Percentiles rank a stretch among this genome's conserved stretches.
Conservation (phyloP, 2,113 vertebrate species). For the Malurus elegans region DNA sequence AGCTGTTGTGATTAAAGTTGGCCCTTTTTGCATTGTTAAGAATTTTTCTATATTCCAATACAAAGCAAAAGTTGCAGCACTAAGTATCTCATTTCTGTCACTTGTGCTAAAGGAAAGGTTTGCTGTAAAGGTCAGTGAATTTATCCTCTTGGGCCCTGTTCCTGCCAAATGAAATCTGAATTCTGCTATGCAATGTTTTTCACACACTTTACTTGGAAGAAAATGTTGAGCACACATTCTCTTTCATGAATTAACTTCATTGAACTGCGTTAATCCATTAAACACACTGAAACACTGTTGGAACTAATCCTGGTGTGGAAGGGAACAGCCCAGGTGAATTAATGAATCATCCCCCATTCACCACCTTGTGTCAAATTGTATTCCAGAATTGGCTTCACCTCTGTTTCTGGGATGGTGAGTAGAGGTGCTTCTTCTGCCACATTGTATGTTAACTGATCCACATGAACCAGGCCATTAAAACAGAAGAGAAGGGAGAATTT, state of each 20-base stretch:
- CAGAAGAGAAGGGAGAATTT: background rate
- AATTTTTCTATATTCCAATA: background rate
- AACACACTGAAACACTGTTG: background rate
- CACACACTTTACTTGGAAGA: background rate
- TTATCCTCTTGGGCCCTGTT: constrained; percentile 16
- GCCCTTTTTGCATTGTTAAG: constrained; percentile 30
- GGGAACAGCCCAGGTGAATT: background rate
- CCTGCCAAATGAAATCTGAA: background rate
- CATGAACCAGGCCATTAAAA: background rate
- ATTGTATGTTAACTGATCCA: background rate
- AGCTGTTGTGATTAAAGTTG: background rate
- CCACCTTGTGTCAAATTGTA: fast-evolving
- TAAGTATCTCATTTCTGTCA: constrained; percentile 32
- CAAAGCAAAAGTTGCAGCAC: background rate
- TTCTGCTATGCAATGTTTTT: background rate
- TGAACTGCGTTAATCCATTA: constrained; percentile 42
- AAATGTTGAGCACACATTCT: constrained; percentile 34
- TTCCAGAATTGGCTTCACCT: background rate
- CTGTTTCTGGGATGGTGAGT: background rate
- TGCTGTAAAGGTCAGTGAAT: constrained; percentile 27
- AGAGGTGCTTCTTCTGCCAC: background rate
- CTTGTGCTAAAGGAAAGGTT: background rate
- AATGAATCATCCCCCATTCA: background rate
- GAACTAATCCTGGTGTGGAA: background rate
- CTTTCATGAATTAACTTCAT: constrained; percentile 43